phyloP scores from a whole-genome alignment of 2,113 vertebrate genomes.

The Rostratula benghalensis region DNA sequence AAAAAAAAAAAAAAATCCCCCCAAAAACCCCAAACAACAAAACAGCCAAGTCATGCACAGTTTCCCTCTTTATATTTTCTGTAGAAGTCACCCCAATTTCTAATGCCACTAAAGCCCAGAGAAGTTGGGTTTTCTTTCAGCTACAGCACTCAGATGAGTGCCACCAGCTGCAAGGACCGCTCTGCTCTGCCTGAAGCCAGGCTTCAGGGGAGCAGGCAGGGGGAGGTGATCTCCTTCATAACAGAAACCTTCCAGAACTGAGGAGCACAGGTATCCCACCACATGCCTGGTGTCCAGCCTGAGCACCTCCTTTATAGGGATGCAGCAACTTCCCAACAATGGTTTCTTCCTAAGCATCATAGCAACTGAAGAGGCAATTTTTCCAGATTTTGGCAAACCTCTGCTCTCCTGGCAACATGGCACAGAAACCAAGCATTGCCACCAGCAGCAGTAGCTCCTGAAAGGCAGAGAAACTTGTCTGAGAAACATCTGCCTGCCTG shows the following conservation, averaged over 20 bases:
- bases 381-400: not conserved
- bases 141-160: not conserved
- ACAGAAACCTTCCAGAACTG: not conserved
- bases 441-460: not conserved
- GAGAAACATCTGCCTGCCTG: not conserved
- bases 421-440: not conserved
- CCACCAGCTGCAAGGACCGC: not conserved
- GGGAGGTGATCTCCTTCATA: not conserved
- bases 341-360: not conserved
- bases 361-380: not conserved
- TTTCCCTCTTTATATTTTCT: not conserved
- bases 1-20: not conserved
- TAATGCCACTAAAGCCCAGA: not conserved
- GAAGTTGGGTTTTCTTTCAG: not conserved
- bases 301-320: not conserved
- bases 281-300: not conserved
- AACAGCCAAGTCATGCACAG: not conserved
- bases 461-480: not conserved
- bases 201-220: rapidly evolving
- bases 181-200: not conserved
- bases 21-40: not conserved
- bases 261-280: not conserved
- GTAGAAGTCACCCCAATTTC: not conserved
- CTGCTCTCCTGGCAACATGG: not conserved
- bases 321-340: not conserved